phyloP scores from a whole-genome alignment of 2,113 vertebrate species.

The Boulengeromyrus knoepffleri region DNA sequence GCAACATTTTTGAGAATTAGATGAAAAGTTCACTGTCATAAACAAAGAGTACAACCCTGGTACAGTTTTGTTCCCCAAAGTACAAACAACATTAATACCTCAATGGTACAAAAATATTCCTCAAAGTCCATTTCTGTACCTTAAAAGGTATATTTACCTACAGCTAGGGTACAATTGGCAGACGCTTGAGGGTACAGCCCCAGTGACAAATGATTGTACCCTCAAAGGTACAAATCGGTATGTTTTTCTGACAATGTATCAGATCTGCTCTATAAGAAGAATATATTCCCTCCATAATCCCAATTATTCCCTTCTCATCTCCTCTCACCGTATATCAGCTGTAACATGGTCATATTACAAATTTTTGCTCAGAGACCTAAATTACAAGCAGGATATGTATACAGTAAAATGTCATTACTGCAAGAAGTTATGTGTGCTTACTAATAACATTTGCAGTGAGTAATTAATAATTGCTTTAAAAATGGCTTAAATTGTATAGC shows the following conservation, averaged over 20 bases:
- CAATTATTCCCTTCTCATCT: neutral
- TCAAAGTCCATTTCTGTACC: neutral
- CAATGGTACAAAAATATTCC: neutral
- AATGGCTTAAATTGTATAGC: neutral
- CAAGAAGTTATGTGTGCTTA: neutral
- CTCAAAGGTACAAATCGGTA: neutral
- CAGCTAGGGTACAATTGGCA: neutral
- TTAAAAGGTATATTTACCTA: neutral
- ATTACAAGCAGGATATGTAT: neutral
- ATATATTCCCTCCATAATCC: neutral
- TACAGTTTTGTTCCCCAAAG: neutral
- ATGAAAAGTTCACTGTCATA: neutral
- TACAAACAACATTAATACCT: neutral
- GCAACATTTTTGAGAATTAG: neutral
- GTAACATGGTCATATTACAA: neutral
- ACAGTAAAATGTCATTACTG: neutral
- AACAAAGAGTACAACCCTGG: neutral
- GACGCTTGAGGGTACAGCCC: neutral
- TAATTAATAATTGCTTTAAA: neutral
- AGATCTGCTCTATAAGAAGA: neutral
- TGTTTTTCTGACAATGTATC: neutral
- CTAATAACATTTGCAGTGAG: neutral
- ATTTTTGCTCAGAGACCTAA: neutral
- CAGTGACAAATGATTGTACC: neutral
- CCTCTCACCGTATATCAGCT: neutral